These are phyloP conservation scores for Phortica variegata DNA, from an alignment of 1,140 invertebrate species.

Conservation along the genomic window DNA sequence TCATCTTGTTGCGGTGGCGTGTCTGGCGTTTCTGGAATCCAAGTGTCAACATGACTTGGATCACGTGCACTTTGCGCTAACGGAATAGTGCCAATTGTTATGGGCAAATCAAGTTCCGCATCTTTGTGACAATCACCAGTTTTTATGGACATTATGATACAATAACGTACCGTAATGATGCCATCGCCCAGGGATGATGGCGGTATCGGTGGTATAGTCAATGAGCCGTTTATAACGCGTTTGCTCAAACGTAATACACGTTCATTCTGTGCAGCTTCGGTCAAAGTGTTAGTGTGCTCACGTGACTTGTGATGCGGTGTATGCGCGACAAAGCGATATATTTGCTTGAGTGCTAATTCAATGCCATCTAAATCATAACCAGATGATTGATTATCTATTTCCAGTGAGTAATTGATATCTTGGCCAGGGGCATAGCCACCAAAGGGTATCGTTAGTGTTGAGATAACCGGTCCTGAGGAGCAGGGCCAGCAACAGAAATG, in stretches of 20 bases:
- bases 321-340: conserved; percentile 25
- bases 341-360: conserved; percentile 21
- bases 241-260: conserved; percentile 33
- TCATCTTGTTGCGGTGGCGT: conserved; percentile 25
- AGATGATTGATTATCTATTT: conserved; percentile 37
- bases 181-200: conserved; percentile 53
- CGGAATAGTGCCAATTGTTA: conserved; percentile 42
- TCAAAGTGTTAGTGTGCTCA: conserved; percentile 16
- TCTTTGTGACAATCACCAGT: conserved; percentile 31
- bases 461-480: conserved; percentile 30
- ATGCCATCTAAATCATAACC: conserved; percentile 31
- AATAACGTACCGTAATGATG: conserved; percentile 31
- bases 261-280: conserved; percentile 11
- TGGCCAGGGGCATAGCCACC: conserved; percentile 48
- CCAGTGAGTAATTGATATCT: conserved; percentile 27
- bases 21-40: conserved; percentile 42
- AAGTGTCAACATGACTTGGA: conserved; percentile 19
- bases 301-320: conserved; percentile 22
- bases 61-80: conserved; percentile 33
- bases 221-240: conserved; percentile 23
- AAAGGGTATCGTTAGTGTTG: conserved; percentile 36
- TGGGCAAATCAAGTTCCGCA: conserved; percentile 28
- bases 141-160: conserved; percentile 25
- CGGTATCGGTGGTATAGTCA: conserved; percentile 35
- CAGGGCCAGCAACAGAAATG: conserved; percentile 49